Evolutionary conservation across 2,888 invertebrate genomes (phyloP).

Genomic region (Alloplasta piceator): DNA sequence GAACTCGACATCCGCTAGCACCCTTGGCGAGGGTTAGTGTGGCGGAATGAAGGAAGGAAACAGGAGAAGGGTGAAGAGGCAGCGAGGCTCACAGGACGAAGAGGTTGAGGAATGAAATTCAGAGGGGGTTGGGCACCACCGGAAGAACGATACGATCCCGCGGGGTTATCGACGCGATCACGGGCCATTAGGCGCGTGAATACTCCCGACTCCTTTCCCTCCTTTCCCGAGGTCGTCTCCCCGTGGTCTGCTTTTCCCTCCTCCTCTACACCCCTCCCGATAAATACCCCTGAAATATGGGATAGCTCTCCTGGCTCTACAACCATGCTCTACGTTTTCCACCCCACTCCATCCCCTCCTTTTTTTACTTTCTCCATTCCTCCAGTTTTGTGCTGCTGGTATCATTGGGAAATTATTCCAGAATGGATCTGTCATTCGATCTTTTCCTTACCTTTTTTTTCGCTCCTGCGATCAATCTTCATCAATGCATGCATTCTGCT

Average conservation of each 20-base stretch:
- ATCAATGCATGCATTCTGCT: too few relatives aligned
- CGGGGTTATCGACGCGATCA: conserved; percentile 73
- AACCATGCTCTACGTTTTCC: conserved; percentile 34
- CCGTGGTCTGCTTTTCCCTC: conserved; percentile 27
- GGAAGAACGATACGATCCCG: conserved; percentile 65
- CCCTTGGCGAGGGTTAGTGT: conserved; percentile 68
- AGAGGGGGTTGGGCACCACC: conserved; percentile 27
- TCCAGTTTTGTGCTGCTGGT: conserved; percentile 29
- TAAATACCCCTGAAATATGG: conserved; percentile 72
- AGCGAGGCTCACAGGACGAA: conserved; percentile 20
- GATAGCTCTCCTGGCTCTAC: conserved; percentile 38
- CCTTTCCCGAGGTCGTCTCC: conserved; percentile 24
- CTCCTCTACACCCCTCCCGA: conserved; percentile 53
- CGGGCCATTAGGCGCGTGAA: conserved; percentile 73
- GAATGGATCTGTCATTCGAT: conserved; percentile 28
- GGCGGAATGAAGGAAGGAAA: conserved; percentile 61
- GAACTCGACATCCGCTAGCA: conserved; percentile 68
- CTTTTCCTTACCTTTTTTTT: background rate
- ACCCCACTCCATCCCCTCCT: background rate
- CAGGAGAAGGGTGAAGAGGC: conserved; percentile 27
- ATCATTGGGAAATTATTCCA: conserved; percentile 68
- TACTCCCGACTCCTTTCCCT: conserved; percentile 54
- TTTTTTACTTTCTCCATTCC: background rate
- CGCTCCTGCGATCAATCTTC: too few relatives aligned
- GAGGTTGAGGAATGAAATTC: background rate